These are phyloP conservation scores for Heteronetta atricapilla DNA, from an alignment of 2,113 vertebrate genomes.

Conservation along the genomic window DNA sequence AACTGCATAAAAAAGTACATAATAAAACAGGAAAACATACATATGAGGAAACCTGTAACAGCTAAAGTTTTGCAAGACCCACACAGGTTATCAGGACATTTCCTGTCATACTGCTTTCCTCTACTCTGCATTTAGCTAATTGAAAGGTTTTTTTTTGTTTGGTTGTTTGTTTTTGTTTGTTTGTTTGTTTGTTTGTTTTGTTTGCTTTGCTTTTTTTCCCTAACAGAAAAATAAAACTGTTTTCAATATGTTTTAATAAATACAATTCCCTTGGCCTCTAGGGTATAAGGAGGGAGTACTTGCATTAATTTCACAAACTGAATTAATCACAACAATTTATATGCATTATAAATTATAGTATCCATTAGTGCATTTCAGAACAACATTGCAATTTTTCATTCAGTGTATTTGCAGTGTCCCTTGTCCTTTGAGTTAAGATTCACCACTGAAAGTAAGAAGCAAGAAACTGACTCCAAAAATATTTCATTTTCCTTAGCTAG, in stretches of 20 bases:
- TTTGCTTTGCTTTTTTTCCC: not conserved
- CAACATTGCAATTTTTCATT: conserved; percentile 54
- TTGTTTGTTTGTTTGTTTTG: too few species aligned
- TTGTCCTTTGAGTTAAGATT: not conserved
- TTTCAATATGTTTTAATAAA: conserved; percentile 24
- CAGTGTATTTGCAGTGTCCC: not conserved
- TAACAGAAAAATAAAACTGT: conserved; percentile 24
- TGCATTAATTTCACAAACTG: conserved; percentile 62
- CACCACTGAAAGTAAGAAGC: not conserved
- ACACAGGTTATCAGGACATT: not conserved
- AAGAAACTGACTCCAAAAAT: not conserved
- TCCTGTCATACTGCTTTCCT: not conserved
- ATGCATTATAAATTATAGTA: conserved; percentile 60
- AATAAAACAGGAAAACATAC: not conserved
- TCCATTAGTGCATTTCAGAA: conserved; percentile 49
- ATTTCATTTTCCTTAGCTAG: not conserved
- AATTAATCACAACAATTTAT: conserved; percentile 58
- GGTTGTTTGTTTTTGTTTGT: too few species aligned
- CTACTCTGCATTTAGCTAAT: not conserved
- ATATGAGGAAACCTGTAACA: not conserved
- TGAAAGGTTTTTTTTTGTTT: not conserved
- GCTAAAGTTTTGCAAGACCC: not conserved
- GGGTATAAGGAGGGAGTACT: conserved; percentile 6
- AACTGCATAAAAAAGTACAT: not conserved
- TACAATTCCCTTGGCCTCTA: conserved; percentile 31